A percentile compares a stretch with the other conserved stretches of the same genome.
These are phyloP conservation scores for Indicator maculatus DNA, from an alignment of 2,113 vertebrate genomes.

Conservation along the genomic window DNA sequence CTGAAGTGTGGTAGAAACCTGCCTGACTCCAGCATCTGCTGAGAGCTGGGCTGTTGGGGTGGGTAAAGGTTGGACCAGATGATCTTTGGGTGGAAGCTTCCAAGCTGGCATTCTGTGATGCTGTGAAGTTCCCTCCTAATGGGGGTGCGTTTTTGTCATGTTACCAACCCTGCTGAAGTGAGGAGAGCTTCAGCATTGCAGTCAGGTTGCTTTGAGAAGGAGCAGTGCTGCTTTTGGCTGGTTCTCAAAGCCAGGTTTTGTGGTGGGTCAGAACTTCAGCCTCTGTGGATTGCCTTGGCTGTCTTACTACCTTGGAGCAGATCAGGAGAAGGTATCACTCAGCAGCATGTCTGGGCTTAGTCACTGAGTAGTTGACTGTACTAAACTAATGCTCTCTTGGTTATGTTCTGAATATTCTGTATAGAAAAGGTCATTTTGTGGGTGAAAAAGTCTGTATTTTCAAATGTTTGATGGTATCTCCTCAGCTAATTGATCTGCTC, in stretches of 20 bases:
- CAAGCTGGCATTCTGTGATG: too few relatives aligned
- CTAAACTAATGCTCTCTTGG: accelerated
- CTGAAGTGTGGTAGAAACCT: background rate
- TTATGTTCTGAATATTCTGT: accelerated
- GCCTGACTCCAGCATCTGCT: background rate
- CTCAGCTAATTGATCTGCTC: conserved; percentile 62
- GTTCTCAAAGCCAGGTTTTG: background rate
- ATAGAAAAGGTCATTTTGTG: background rate
- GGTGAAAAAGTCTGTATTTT: background rate
- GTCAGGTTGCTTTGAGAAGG: background rate
- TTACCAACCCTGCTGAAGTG: background rate
- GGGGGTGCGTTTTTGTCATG: accelerated
- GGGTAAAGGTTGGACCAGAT: background rate
- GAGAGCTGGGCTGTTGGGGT: background rate
- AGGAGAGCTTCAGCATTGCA: accelerated
- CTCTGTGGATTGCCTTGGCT: background rate
- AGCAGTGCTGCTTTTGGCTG: background rate
- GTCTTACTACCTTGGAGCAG: accelerated
- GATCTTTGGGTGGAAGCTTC: too few relatives aligned
- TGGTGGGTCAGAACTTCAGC: background rate
- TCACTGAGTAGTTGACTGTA: accelerated
- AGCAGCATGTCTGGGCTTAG: accelerated
- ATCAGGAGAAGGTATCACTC: background rate
- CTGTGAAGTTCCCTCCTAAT: background rate
- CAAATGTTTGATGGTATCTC: background rate